Evolutionary conservation across 2,113 vertebrate species (phyloP).

Genomic region (Anarrhichthys ocellatus): DNA sequence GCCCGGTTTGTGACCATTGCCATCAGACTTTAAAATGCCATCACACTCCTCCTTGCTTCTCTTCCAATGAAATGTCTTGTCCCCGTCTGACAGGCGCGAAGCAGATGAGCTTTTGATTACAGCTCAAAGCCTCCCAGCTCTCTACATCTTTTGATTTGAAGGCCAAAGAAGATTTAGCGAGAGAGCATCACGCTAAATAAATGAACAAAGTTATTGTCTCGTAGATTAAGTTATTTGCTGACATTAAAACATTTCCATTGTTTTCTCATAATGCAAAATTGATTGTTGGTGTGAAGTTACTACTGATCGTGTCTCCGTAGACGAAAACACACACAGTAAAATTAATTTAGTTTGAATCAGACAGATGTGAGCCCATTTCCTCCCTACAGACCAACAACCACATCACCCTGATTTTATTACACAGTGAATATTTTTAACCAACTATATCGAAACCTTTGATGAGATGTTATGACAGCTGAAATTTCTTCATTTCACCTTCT

Average conservation of each 20-base stretch:
- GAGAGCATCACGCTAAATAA: conserved; percentile 1
- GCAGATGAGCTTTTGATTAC: conserved; percentile 21
- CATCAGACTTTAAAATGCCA: conserved; percentile 21
- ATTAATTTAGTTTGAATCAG: not conserved
- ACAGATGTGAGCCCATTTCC: not conserved
- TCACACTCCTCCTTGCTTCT: not conserved
- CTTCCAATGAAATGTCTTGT: not conserved
- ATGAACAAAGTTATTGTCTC: not conserved
- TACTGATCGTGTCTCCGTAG: not conserved
- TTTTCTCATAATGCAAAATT: not conserved
- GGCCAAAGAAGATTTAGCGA: not conserved
- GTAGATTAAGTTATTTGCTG: not conserved
- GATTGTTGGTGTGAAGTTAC: not conserved
- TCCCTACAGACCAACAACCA: not conserved
- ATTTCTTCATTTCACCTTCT: conserved; percentile 8
- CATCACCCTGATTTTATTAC: not conserved
- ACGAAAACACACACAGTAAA: not conserved
- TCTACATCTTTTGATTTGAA: not conserved
- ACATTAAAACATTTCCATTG: not conserved
- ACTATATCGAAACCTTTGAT: conserved; percentile 15
- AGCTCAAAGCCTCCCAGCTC: not conserved
- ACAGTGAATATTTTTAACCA: conserved; percentile 14
- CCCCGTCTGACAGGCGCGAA: not conserved
- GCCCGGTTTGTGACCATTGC: not conserved
- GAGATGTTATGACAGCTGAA: not conserved